Base-by-base conservation (phyloP, 2,797 vertebrate species). In the Austrolebias charrua region DNA sequence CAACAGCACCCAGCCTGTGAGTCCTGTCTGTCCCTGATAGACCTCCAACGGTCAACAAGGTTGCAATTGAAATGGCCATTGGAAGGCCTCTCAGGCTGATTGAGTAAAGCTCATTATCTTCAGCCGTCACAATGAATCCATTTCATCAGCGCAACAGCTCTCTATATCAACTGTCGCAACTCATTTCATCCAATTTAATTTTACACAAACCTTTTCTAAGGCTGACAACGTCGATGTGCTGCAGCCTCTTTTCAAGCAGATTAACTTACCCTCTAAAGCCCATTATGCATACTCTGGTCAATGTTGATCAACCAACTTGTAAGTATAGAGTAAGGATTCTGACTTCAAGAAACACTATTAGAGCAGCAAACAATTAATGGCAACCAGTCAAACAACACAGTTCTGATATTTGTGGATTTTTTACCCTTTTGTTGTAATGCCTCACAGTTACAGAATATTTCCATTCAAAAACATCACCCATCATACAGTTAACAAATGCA, bases 51-150 rank as follows among this genome's bases (percentile, higher is more conserved):
- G 64, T 69, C 80, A 73, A 66, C 50, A 65, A 71, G 71, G 80
- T 68, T 76, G 57, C 74, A 61, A 62, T 54, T 63, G 70, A 85
- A 81, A 72, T 65, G 67, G 76, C 71, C 64, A 80, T 66, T 60
- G 76, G 79, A 81, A 67, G 71, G 66, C 81, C 85, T 89, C 83
- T 87, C 79, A 80, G 79, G 74, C 86, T 88, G 89, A 90, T 85
- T 90, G 88, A 88, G 75, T 79, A 84, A 90, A 91, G 87, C 88
- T 90, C 87, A 90, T 92, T 91, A 90, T 91, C 88, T 79, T 70
- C 80, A 83, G 81, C 86, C 73, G 84, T 85, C 88, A 83, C 81
- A 70, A 76, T 82, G 85, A 88, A 90, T 91, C 84, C 81, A 89
- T 86, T 89, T 91, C 90, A 89, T 87, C 84, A 81, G 72, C 6